phyloP scores from a whole-genome alignment of 2,113 vertebrate species.

The Leucosticte australis region DNA sequence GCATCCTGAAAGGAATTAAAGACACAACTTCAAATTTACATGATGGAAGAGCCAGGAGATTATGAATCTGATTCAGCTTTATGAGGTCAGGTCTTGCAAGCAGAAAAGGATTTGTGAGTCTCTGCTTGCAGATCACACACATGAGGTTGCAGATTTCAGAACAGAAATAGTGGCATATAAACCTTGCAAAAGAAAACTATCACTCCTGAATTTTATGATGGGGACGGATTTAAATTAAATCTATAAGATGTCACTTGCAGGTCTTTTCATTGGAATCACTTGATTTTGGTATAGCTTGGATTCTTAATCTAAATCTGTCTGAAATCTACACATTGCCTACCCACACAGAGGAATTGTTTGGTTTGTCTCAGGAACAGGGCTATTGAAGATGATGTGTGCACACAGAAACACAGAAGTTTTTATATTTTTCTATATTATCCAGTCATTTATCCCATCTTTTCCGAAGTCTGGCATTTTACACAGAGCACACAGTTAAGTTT shows the following conservation, averaged over 20 bases:
- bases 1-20: neutral
- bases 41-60: neutral
- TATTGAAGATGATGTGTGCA: neutral
- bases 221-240: neutral
- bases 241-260: neutral
- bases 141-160: neutral
- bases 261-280: neutral
- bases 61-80: neutral
- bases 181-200: neutral
- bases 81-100: neutral
- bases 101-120: neutral
- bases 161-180: neutral
- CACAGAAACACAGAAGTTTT: neutral
- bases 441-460: neutral
- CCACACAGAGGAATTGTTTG: neutral
- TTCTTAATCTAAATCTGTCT: neutral
- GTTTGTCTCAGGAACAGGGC: neutral
- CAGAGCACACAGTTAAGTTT: neutral
- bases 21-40: neutral
- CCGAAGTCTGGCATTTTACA: neutral
- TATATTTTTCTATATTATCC: neutral
- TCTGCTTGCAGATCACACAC: neutral
- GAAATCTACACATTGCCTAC: neutral
- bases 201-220: neutral
- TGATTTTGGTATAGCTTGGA: neutral